phyloP scores from a whole-genome alignment of 2,888 invertebrate species.

The Aphidius colemani region DNA sequence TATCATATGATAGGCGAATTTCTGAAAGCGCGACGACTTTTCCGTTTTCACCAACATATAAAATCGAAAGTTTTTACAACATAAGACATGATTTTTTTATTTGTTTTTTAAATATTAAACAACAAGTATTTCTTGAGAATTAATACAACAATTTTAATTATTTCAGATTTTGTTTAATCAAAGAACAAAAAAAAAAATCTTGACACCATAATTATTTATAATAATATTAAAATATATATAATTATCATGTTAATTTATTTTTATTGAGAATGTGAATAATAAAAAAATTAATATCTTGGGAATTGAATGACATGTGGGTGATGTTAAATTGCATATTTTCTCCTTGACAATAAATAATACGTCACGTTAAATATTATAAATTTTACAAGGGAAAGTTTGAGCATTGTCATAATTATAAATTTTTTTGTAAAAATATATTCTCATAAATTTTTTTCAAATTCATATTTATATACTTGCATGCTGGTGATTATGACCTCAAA shows the following conservation, averaged over 20 bases:
- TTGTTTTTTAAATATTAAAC: not conserved
- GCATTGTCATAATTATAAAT: constrained; percentile 24
- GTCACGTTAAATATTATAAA: constrained; percentile 17
- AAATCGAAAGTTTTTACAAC: constrained; percentile 47
- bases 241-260: no score
- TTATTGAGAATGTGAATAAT: no score
- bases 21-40: constrained; percentile 51
- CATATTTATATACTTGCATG: not conserved
- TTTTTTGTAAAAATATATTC: not conserved
- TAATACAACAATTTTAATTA: no score
- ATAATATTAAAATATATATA: no score
- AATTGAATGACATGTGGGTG: no score
- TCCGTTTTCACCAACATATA: constrained; percentile 39
- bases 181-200: no score
- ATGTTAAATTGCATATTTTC: constrained; percentile 3
- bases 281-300: no score
- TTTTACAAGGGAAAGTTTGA: constrained; percentile 38
- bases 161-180: no score
- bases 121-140: not conserved
- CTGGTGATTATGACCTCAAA: not conserved
- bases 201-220: no score
- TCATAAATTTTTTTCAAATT: not conserved
- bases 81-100: constrained; percentile 34
- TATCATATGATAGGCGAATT: constrained; percentile 32
- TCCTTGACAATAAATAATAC: not conserved